Base-by-base conservation (phyloP, 2,113 vertebrate species). In the Phodopus roborovskii region DNA sequence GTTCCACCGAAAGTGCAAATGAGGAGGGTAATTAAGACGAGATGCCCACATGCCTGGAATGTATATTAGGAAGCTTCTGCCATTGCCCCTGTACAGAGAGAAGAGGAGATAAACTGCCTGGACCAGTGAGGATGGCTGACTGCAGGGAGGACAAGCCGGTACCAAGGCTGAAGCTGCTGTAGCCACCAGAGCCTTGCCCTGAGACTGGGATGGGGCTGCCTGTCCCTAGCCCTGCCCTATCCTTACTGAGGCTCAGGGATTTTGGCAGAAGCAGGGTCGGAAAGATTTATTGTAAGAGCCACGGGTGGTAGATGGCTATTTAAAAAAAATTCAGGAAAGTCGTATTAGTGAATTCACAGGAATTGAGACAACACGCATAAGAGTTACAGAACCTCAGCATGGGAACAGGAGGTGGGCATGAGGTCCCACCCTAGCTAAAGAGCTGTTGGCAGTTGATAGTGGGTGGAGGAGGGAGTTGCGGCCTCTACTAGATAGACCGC, bases 1-100 rank as follows among this genome's bases (percentile, higher is more conserved):
- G 88, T 17, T 26, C 91, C 50, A 33, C 85, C 53, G 5, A 7
- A 50, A 90, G 90, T 77, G 82, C 94, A 97, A 90, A 94, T 77
- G 62, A 92, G 95, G 66, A 64, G 77, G 77, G 71, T 87, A 90
- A 97, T 96, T 92, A 94, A 56, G 90, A 96, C 81, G 19, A 89
- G 95, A 77, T 48, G 39, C 58, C 19, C 5, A 26, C 30, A 85
- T 15, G 95, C 60, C 77, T 39, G 87, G 73, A 26, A 17, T 6
- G 10, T 4, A 24, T 45, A 62, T 92, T 60, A 94, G 75, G 4
- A 20, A 17, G 75, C n/a, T 70, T 45, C 78, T 94, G 81, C 12
- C 85, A 75, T 16, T 39, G 64, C 66, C 30, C 3, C 53, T 39
- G n/a, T 26, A 60, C 93, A 50, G 36, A 78, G 50, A 28, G 75